A percentile compares a stretch with the other conserved stretches of the same genome.
Evolutionary conservation across 2,888 invertebrate species (phyloP).

Genomic region (Macrosoma leucophasiata): DNA sequence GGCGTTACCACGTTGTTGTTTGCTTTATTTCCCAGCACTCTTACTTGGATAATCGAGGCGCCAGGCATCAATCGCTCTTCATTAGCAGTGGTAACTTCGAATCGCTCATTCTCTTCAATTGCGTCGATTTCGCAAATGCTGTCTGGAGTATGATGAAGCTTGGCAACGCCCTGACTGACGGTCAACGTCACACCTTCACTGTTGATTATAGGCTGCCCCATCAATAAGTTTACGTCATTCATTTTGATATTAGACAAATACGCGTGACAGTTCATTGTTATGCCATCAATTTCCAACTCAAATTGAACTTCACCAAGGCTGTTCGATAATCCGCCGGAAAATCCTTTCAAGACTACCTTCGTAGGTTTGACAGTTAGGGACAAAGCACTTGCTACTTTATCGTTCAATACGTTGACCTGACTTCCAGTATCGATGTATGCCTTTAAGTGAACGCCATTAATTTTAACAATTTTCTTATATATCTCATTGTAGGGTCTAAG

Average conservation of each 20-base stretch:
- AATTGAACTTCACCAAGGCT: conserved; percentile 23
- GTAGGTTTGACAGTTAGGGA: conserved; percentile 9
- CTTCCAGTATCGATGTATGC: conserved; percentile 22
- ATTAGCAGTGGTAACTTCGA: conserved; percentile 14
- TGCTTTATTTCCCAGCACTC: conserved; percentile 13
- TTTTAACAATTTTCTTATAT: conserved; percentile 15
- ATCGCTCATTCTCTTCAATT: conserved; percentile 9
- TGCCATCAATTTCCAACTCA: conserved; percentile 19
- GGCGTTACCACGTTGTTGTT: conserved; percentile 20
- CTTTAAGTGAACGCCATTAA: conserved; percentile 14
- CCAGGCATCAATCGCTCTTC: conserved; percentile 21
- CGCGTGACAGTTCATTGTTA: conserved; percentile 13
- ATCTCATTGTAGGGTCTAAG: too few species aligned
- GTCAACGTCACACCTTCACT: conserved; percentile 14
- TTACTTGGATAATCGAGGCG: conserved; percentile 21
- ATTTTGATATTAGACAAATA: conserved; percentile 19
- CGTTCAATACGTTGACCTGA: conserved; percentile 17
- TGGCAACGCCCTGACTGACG: conserved; percentile 11
- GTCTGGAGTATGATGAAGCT: conserved; percentile 3
- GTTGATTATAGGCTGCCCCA: conserved; percentile 29
- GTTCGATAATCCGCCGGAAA: conserved; percentile 11
- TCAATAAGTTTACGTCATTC: conserved; percentile 21
- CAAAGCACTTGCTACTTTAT: neutral
- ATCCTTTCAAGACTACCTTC: conserved; percentile 18
- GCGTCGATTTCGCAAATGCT: conserved; percentile 4